phyloP scores from a whole-genome alignment of 2,888 invertebrate genomes.

The Patella pellucida region DNA sequence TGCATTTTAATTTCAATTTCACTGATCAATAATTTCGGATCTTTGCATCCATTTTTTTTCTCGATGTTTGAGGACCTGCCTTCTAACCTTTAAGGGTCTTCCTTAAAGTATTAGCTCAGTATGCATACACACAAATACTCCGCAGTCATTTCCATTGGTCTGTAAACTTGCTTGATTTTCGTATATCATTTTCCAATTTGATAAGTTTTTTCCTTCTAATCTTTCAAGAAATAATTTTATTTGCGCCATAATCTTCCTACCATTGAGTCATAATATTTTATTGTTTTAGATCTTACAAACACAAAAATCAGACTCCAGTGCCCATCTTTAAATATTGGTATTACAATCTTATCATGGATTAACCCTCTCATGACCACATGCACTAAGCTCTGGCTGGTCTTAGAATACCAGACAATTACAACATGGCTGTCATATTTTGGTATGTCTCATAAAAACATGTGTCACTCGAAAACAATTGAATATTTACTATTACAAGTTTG shows the following conservation, averaged over 20 bases:
- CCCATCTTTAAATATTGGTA: neutral
- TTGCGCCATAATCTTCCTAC: neutral
- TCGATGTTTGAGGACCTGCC: neutral
- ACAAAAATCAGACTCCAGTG: neutral
- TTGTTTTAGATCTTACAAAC: neutral
- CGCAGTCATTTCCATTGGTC: neutral
- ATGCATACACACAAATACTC: slow-evolving; percentile 1
- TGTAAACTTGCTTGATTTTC: neutral
- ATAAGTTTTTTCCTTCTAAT: neutral
- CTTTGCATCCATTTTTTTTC: neutral
- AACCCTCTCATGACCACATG: too few relatives aligned
- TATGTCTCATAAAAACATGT: too few relatives aligned
- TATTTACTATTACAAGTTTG: too few relatives aligned
- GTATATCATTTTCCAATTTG: neutral
- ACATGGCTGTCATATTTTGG: too few relatives aligned
- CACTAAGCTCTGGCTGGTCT: too few relatives aligned
- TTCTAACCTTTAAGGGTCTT: neutral
- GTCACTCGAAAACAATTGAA: too few relatives aligned
- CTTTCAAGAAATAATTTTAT: neutral
- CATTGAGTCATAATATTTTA: neutral
- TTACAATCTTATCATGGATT: neutral
- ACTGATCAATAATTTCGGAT: too few relatives aligned
- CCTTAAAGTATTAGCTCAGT: neutral
- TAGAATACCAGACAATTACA: too few relatives aligned
- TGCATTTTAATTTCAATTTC: too few relatives aligned